A percentile compares a stretch with the other conserved stretches of the same genome.
phyloP scores from a whole-genome alignment of 1,140 invertebrate genomes.

The Phocides pigmalion region DNA sequence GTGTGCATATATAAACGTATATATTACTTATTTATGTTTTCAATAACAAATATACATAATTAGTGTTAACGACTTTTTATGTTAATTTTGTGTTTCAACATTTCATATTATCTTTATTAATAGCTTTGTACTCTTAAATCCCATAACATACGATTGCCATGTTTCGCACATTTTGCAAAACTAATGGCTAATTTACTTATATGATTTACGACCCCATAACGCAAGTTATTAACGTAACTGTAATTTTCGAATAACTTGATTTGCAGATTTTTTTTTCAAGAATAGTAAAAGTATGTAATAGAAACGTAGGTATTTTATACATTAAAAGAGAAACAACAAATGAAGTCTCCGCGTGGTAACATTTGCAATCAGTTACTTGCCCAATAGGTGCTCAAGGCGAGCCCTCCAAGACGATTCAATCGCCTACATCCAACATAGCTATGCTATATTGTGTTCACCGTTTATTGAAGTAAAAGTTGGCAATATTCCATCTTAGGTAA shows the following conservation, averaged over 20 bases:
- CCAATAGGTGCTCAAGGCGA: conserved; percentile 41
- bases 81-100: too few species aligned
- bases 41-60: too few species aligned
- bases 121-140: too few species aligned
- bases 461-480: conserved; percentile 34
- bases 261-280: background rate
- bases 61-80: too few species aligned
- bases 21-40: too few species aligned
- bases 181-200: conserved; percentile 5
- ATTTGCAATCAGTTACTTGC: conserved; percentile 36
- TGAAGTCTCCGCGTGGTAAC: conserved; percentile 20
- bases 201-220: background rate
- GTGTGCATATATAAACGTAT: too few species aligned
- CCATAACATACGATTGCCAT: background rate
- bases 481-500: conserved; percentile 32
- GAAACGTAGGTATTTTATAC: background rate
- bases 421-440: conserved; percentile 26
- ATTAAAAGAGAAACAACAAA: conserved; percentile 14
- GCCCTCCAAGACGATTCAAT: conserved; percentile 18
- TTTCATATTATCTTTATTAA: too few species aligned
- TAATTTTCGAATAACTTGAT: background rate
- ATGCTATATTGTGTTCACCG: conserved; percentile 23
- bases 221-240: background rate
- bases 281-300: background rate
- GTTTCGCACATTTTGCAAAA: conserved; percentile 12